Percentiles rank a stretch among this genome's conserved stretches.
These are phyloP conservation scores for Dipus sagitta DNA, from an alignment of 2,797 vertebrate genomes.

Conservation along the genomic window DNA sequence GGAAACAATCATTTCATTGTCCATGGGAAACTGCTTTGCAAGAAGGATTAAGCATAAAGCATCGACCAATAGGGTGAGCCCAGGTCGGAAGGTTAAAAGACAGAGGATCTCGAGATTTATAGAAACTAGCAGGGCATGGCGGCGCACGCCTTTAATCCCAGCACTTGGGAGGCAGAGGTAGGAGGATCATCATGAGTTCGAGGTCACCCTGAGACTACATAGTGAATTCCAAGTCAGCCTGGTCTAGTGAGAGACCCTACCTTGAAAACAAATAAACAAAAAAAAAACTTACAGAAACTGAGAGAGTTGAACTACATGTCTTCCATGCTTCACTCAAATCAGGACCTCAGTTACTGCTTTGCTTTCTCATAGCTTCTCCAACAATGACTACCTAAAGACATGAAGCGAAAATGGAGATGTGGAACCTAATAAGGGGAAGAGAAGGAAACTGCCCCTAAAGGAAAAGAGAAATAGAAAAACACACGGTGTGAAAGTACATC, in stretches of 20 bases:
- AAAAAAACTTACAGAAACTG: neutral
- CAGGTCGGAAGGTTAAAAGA: neutral
- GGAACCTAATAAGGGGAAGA: constrained; percentile 18
- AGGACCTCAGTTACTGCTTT: neutral
- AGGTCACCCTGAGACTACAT: no score
- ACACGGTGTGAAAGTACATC: neutral
- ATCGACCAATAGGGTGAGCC: neutral
- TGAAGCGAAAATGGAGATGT: neutral
- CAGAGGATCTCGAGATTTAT: neutral
- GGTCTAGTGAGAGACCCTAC: no score
- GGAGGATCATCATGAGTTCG: no score
- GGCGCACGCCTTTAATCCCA: no score
- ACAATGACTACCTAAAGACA: constrained; percentile 35
- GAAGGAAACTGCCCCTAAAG: neutral
- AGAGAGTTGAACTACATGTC: neutral
- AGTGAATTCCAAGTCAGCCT: no score
- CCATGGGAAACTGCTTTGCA: neutral
- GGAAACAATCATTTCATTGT: neutral
- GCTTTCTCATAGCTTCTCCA: constrained; percentile 26
- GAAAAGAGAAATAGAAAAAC: neutral
- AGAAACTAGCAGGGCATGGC: neutral
- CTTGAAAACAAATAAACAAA: no score
- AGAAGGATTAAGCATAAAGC: constrained; percentile 28
- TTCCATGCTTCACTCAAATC: neutral
- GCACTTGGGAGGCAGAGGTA: no score